These are phyloP conservation scores for Allolobophora icterica DNA, from an alignment of 2,888 invertebrate species.

Conservation along the genomic window DNA sequence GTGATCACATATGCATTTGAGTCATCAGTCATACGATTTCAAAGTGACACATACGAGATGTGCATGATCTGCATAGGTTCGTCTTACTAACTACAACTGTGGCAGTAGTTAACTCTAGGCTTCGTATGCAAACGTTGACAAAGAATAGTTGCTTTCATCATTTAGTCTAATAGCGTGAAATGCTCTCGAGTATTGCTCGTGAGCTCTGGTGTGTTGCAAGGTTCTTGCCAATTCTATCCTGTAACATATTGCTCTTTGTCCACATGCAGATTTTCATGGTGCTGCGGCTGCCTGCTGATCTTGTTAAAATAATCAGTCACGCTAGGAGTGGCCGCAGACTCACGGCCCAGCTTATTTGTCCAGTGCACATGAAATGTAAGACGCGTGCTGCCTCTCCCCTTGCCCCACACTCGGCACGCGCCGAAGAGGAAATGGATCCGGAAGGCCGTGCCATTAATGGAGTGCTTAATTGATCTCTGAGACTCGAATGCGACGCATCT, in stretches of 20 bases:
- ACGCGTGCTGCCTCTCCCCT: background rate
- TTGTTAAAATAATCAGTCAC: background rate
- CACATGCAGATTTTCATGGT: background rate
- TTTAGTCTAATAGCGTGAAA: background rate
- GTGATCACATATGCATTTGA: too few relatives aligned
- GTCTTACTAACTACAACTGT: too few relatives aligned
- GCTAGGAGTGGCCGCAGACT: background rate
- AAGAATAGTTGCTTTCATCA: background rate
- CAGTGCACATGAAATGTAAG: constrained; percentile 1
- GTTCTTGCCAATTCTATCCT: background rate
- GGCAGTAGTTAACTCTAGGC: background rate
- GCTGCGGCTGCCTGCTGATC: background rate
- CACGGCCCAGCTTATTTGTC: background rate
- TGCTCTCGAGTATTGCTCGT: background rate
- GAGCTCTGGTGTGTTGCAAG: background rate
- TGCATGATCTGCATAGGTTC: too few relatives aligned
- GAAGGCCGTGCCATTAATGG: constrained; percentile 17
- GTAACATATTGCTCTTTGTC: constrained; percentile 4
- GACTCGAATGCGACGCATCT: background rate
- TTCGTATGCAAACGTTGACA: background rate
- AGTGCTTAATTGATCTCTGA: constrained; percentile 11
- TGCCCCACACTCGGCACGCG: background rate
- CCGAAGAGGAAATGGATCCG: constrained; percentile 9
- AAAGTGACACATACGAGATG: too few relatives aligned
- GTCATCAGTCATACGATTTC: too few relatives aligned